Percentiles rank a stretch among this genome's conserved stretches.
Evolutionary conservation across 2,888 invertebrate genomes (phyloP).

Genomic region (Branchipolynoe longqiensis): DNA sequence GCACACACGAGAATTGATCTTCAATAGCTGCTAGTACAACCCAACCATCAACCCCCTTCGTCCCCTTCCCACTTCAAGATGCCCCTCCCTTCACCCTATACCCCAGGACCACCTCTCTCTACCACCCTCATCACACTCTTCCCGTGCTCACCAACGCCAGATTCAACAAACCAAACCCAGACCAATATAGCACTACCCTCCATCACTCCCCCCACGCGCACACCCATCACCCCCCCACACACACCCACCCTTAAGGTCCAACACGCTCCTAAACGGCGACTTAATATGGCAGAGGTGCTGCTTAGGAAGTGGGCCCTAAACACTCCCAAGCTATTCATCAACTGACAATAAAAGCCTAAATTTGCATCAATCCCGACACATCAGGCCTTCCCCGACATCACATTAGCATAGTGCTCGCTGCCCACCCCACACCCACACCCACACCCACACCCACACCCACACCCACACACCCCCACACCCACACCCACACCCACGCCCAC

Average conservation of each 20-base stretch:
- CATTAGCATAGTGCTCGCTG: too few relatives aligned
- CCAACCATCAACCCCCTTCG: not conserved
- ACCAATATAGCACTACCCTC: too few relatives aligned
- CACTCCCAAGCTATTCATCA: too few relatives aligned
- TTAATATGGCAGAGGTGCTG: not conserved
- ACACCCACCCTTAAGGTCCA: not conserved
- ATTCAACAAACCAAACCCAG: too few relatives aligned
- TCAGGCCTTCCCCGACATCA: too few relatives aligned
- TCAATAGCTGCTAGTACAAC: slow-evolving; percentile 20
- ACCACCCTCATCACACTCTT: not conserved
- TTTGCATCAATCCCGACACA: too few relatives aligned
- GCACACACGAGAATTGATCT: slow-evolving; percentile 40
- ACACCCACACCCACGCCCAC: too few relatives aligned
- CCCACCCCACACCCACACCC: too few relatives aligned
- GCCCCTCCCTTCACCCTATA: not conserved
- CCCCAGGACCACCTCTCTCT: not conserved
- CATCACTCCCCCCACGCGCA: not conserved
- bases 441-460: too few relatives aligned
- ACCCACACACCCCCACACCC: too few relatives aligned
- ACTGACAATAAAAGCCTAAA: too few relatives aligned
- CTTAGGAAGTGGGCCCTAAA: not conserved
- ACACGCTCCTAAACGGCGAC: not conserved
- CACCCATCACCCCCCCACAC: not conserved
- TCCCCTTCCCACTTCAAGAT: not conserved
- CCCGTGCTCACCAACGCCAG: not conserved